Evolutionary conservation across 2,888 invertebrate species (phyloP), one percentile per base, ranked within the genome.

Genomic region (Drosophila neutralis): DNA sequence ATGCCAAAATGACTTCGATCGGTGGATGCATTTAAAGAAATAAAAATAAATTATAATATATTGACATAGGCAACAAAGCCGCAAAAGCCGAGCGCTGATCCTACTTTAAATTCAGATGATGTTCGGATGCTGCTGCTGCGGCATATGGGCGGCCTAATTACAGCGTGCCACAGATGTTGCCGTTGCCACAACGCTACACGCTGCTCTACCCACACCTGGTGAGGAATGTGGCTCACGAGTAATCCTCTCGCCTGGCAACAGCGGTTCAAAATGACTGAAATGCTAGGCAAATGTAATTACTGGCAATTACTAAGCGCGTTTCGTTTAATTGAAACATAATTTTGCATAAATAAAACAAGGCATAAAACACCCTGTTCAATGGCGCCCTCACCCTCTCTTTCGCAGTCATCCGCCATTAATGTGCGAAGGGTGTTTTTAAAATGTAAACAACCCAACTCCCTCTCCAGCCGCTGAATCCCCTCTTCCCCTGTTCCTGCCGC

Each of bases 321-420:
- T 74, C 78, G 80, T 89, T 87, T 90, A 92, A 91, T 91, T 91
- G 91, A 91, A 92, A 92, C 91, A 91, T 92, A 91, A 91, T 91
- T 92, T 92, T 91, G 91, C 91, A 91, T 91, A 90, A 90, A 89
- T 86, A 87, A 80, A 82, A 84, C 87, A 77, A 83, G 72, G 91
- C 79, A 89, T 90, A 86, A 91, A 89, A 91, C 91, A 91, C 91
- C 90, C 91, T 86, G 83, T 83, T 86, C 75, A 57, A 72, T 75
- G 65, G 64, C 63, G 40, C 21, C 59, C 40, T 27, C 69, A 27
- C 54, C 71, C 42, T 45, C 24, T 18, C n/a, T 5, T 48, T 38
- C 18, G 42, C 52, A 48, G 49, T 38, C 58, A 31, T 24, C 57
- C 58, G 75, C 79, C 78, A 82, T 86, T 86, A 85, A 83, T 73